Percentiles rank a stretch among this genome's conserved stretches.
These are phyloP conservation scores for Iselma pallidipennis DNA, from an alignment of 2,888 invertebrate species.

Conservation along the genomic window DNA sequence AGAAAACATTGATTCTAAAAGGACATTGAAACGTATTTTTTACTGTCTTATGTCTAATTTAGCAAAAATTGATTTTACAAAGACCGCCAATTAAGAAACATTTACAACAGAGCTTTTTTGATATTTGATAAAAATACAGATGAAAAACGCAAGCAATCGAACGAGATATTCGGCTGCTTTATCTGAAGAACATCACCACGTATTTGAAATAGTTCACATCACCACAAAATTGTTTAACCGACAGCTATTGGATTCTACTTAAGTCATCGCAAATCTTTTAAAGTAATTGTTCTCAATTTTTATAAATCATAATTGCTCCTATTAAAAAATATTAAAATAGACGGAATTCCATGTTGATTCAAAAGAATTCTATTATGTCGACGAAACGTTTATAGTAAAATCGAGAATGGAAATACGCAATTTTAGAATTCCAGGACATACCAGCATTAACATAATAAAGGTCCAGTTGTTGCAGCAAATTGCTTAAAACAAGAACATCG, in stretches of 20 bases:
- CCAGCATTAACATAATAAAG: slow-evolving; percentile 23
- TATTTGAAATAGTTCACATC: slow-evolving; percentile 3
- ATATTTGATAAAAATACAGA: too few relatives aligned
- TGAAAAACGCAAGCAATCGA: neutral
- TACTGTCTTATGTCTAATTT: too few relatives aligned
- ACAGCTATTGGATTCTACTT: slow-evolving; percentile 8
- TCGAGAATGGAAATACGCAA: slow-evolving; percentile 28
- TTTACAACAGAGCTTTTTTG: too few relatives aligned
- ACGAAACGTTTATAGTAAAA: slow-evolving; percentile 26
- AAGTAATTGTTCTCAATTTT: too few relatives aligned
- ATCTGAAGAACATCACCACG: neutral
- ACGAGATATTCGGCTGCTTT: neutral
- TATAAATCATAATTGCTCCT: neutral
- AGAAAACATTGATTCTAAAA: too few relatives aligned
- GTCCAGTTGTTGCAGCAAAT: slow-evolving; percentile 27
- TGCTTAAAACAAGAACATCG: slow-evolving; percentile 27
- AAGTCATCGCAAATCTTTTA: neutral
- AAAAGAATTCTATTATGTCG: neutral
- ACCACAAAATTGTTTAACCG: neutral
- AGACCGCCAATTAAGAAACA: too few relatives aligned
- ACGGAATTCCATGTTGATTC: neutral
- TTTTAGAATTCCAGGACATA: slow-evolving; percentile 29
- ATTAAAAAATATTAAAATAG: neutral
- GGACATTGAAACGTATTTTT: too few relatives aligned
- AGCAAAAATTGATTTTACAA: too few relatives aligned